Evolutionary conservation across 2,888 invertebrate species (phyloP), one percentile per base, ranked within the genome.

Genomic region (Acheta domesticus): DNA sequence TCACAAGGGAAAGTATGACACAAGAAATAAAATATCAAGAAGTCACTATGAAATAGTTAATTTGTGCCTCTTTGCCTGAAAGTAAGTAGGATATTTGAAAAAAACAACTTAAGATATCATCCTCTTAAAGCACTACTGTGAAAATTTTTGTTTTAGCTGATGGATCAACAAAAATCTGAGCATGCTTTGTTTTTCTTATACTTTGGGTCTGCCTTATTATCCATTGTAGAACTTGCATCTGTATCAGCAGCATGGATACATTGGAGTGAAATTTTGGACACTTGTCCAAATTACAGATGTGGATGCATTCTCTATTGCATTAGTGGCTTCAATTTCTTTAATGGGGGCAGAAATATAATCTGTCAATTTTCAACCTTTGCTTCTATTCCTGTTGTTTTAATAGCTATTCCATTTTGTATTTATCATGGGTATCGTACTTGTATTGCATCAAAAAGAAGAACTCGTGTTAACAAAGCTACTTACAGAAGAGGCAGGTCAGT

Each of bases 341-440:
- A 85, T 82, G 88, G 88, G 14, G 88, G 88, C 3, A 84, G 86
- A 77, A 85, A 84, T 11, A 84, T 84, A n/a, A 81, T 86, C 8
- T 88, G 88, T 79, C 85, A 86, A 20, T 88, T 86, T 79, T 77
- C 62, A 21, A 79, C 78, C 21, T 79, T 78, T 76, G 81, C 81
- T 20, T 84, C 5, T 86, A 84, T 80, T 84, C 85, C 2, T 83
- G 86, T 3, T 62, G 85, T 14, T 86, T 14, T 85, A 3, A 74
- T 86, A 11, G 84, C 84, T 3, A 76, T 86, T 1, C 81, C 82
- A 20, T 82, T 87, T 62, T 85, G 84, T 5, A 81, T 83, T 49
- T 87, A 86, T 81, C 87, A 88, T 80, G 87, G 86, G 19, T 87
- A 87, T 80, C 84, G 87, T 76, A 84, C 84, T 77, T 87, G 85